Evolutionary conservation across 1,140 invertebrate species (phyloP).

Genomic region (Sweltsa coloradensis): DNA sequence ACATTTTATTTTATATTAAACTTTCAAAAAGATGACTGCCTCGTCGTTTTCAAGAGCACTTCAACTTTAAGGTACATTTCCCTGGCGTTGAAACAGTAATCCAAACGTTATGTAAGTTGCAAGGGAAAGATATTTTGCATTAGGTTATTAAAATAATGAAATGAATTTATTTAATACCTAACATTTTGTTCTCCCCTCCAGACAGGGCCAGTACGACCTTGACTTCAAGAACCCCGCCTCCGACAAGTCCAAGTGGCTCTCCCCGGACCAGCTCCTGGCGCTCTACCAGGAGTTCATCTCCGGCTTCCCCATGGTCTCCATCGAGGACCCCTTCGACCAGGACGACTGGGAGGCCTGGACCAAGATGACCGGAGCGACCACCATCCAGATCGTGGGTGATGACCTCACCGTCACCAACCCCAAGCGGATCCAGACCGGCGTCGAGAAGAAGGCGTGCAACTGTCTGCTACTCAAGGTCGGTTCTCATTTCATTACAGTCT

Average conservation of each 20-base stretch:
- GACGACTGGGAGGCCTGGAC: constrained; percentile 65
- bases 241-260: constrained; percentile 38
- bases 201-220: constrained; percentile 51
- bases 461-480: constrained; percentile 56
- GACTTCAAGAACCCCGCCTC: constrained; percentile 60
- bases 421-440: constrained; percentile 78
- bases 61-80: no score
- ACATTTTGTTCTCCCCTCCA: no score
- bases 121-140: no score
- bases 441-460: constrained; percentile 62
- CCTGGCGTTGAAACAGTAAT: no score
- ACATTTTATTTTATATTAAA: no score
- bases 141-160: no score
- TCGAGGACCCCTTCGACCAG: constrained; percentile 66
- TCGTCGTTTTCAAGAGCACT: no score
- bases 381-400: constrained; percentile 58
- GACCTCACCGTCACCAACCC: constrained; percentile 77
- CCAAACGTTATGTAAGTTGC: no score
- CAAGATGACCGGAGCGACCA: constrained; percentile 43
- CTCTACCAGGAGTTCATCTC: constrained; percentile 86
- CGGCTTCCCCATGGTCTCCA: constrained; percentile 70
- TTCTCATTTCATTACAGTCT: no score
- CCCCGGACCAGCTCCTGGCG: constrained; percentile 45
- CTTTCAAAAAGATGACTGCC: no score
- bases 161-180: no score